Conservation (phyloP, 2,888 invertebrate species). For the Orthosia gothica region DNA sequence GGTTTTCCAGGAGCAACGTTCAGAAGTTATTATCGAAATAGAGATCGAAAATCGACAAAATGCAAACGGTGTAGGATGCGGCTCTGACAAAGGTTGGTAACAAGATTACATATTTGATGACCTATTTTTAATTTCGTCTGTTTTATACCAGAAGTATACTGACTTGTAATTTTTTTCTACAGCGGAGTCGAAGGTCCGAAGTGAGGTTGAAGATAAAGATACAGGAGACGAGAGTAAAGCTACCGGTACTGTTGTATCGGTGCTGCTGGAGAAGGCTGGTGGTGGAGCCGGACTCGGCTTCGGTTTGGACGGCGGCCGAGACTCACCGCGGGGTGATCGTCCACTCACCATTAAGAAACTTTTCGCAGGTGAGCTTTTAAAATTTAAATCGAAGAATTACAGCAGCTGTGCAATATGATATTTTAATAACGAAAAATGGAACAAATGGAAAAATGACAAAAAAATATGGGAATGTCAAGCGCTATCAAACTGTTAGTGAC, state of each 20-base stretch:
- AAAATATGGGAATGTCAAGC: no score
- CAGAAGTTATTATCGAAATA: slow-evolving; percentile 95
- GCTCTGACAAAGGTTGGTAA: slow-evolving; percentile 87
- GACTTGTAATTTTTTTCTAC: slow-evolving; percentile 46
- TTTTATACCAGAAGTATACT: not conserved
- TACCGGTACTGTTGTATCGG: slow-evolving; percentile 82
- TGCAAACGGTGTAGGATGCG: slow-evolving; percentile 78
- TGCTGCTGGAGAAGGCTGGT: slow-evolving; percentile 91
- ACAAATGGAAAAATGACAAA: no score
- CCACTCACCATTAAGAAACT: slow-evolving; percentile 98
- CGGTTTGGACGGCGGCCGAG: slow-evolving; percentile 98
- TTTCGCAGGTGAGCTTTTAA: slow-evolving; percentile 94
- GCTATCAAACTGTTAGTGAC: no score
- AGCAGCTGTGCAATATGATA: no score
- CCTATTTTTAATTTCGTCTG: not conserved
- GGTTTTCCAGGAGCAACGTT: slow-evolving; percentile 93
- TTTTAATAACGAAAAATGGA: no score
- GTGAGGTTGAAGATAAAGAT: slow-evolving; percentile 66
- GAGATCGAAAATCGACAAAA: slow-evolving; percentile 88
- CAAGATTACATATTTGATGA: slow-evolving; percentile 14
- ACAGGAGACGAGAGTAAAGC: slow-evolving; percentile 63
- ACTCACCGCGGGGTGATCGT: slow-evolving; percentile 97
- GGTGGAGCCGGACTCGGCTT: slow-evolving; percentile 97
- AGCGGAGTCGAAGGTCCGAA: slow-evolving; percentile 88
- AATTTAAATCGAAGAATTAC: not conserved